Evolutionary conservation across 2,888 invertebrate species (phyloP).

Genomic region (Oegoconia quadripuncta): DNA sequence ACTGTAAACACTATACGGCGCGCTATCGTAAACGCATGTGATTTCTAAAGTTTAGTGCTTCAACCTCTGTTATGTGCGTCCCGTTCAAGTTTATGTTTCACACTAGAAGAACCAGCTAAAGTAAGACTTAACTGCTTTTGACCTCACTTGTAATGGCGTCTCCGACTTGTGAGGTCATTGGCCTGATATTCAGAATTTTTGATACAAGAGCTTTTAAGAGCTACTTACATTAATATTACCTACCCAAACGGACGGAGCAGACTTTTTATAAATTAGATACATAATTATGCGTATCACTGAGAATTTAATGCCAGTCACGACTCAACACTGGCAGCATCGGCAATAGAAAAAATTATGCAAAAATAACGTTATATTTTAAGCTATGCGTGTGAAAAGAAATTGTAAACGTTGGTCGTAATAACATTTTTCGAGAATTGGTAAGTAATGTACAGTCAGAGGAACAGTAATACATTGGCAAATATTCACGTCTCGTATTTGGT

Average conservation of each 20-base stretch:
- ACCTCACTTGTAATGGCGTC: not conserved
- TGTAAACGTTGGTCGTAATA: slow-evolving; percentile 33
- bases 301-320: slow-evolving; percentile 32
- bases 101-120: too few species aligned
- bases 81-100: too few species aligned
- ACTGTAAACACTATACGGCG: too few species aligned
- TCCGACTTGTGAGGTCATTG: slow-evolving; percentile 15
- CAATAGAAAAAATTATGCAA: too few species aligned
- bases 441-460: slow-evolving; percentile 15
- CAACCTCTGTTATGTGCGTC: too few species aligned
- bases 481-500: slow-evolving; percentile 23
- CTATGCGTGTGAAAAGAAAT: slow-evolving; percentile 36
- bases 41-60: too few species aligned
- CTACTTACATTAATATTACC: slow-evolving; percentile 12
- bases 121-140: too few species aligned
- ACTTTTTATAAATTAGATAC: slow-evolving; percentile 16
- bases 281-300: slow-evolving; percentile 15
- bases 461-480: slow-evolving; percentile 9
- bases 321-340: too few species aligned
- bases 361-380: slow-evolving; percentile 39
- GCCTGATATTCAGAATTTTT: slow-evolving; percentile 20
- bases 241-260: slow-evolving; percentile 14
- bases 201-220: slow-evolving; percentile 19
- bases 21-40: too few species aligned
- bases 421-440: not conserved